Evolutionary conservation across 2,797 vertebrate genomes (phyloP), one percentile per base, ranked within the genome.

Genomic region (Heterohyrax brucei): DNA sequence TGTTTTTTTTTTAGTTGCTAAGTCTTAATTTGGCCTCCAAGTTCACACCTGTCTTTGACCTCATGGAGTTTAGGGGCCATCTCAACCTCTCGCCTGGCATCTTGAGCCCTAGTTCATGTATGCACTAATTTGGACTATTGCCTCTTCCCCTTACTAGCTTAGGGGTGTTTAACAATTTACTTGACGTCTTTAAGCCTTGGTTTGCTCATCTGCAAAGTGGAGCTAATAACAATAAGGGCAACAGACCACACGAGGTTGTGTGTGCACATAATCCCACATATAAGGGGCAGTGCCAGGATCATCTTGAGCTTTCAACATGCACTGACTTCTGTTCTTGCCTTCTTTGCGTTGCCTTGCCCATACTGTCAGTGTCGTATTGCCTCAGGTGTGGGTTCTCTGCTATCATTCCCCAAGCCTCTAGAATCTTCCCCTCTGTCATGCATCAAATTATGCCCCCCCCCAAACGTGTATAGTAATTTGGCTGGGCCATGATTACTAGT

Each of bases 161-260:
- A 72, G 70, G 44, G 82, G 30, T 28, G 18, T 66, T 70, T 19
- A 92, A 79, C 24, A 79, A 44, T 59, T 70, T 88, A 33, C 53
- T 16, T 75, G 50, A 72, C 88, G 22, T 76, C 50, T 92, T 86
- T 21, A 87, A 91, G 64, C 66, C 13, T 76, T 68, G 21, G 44
- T 86, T 93, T 76, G 79, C 44, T 83, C 39, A 64, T 76, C 53
- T 79, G 61, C 13, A 94, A 93, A 86, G 92, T 2, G 21, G 86
- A 86, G 39, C 48, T 68, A 70, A 19, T 90, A 50, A 70, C 39
- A 59, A 48, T 62, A 62, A 72, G 84, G 72, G 46, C 30, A 53
- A 56, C 16, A 77, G 33, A 21, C 9, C 21, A 44, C 18, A 28
- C 1, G 30, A 9, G 21, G 53, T 14, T 68, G n/a, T 61, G 13